phyloP scores from a whole-genome alignment of 1,140 invertebrate genomes.

The Magallana ariakensis region DNA sequence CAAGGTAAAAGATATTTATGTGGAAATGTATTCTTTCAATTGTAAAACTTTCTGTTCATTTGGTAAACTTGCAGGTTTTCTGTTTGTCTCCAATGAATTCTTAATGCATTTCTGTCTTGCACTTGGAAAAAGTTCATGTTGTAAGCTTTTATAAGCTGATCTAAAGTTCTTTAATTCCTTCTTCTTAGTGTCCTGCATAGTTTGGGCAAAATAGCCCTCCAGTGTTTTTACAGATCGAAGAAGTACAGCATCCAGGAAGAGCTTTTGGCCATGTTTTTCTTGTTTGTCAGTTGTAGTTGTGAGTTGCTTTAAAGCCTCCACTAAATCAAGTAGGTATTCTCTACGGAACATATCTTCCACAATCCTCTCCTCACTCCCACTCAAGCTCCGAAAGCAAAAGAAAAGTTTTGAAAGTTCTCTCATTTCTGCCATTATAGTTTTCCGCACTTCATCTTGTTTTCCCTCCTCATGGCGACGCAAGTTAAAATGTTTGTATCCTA shows the following conservation, averaged over 20 bases:
- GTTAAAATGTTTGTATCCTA: slow-evolving; percentile 50
- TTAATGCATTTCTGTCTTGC: slow-evolving; percentile 42
- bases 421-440: slow-evolving; percentile 54
- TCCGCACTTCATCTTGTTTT: slow-evolving; percentile 40
- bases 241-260: background rate
- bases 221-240: slow-evolving; percentile 5
- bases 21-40: slow-evolving; percentile 25
- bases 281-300: background rate
- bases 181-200: slow-evolving; percentile 40
- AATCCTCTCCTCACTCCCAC: background rate
- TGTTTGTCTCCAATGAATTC: slow-evolving; percentile 2
- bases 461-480: slow-evolving; percentile 41
- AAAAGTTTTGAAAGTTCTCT: slow-evolving; percentile 43
- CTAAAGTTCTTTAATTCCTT: slow-evolving; percentile 36
- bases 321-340: background rate
- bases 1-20: slow-evolving; percentile 5
- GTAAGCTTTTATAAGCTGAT: slow-evolving; percentile 8
- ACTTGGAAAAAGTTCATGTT: slow-evolving; percentile 22
- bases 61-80: background rate
- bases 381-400: slow-evolving; percentile 8
- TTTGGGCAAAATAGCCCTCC: slow-evolving; percentile 6
- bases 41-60: background rate
- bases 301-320: background rate
- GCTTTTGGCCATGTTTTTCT: background rate
- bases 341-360: background rate